Evolutionary conservation across 2,113 vertebrate species (phyloP).

Genomic region (Oostethus manadensis): DNA sequence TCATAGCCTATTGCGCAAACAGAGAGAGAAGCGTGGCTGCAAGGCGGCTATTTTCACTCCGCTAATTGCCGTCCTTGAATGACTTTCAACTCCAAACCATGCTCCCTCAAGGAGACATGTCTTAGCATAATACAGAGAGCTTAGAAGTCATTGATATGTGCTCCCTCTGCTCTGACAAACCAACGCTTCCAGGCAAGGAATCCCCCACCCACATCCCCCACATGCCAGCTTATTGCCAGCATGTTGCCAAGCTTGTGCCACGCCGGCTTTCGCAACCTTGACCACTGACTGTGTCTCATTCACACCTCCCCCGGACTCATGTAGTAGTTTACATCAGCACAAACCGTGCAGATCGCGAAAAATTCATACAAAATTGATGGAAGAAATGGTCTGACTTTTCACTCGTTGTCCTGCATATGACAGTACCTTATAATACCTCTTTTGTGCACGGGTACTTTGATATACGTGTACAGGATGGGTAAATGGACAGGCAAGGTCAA

Average conservation of each 20-base stretch:
- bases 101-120: conserved; percentile 62
- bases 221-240: conserved; percentile 28
- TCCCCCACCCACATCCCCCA: conserved; percentile 5
- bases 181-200: conserved; percentile 33
- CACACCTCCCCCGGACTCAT: conserved; percentile 36
- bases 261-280: conserved; percentile 48
- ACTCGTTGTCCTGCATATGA: conserved; percentile 13
- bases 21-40: conserved; percentile 17
- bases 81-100: conserved; percentile 59
- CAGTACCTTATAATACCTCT: conserved; percentile 12
- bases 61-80: conserved; percentile 55
- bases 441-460: conserved; percentile 12
- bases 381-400: conserved; percentile 9
- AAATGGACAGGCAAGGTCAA: conserved; percentile 51
- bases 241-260: conserved; percentile 41
- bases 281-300: conserved; percentile 43
- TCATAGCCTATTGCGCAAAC: conserved; percentile 10
- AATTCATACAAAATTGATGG: conserved; percentile 8
- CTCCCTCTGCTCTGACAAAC: conserved; percentile 37
- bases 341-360: conserved; percentile 1
- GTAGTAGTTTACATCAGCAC: conserved; percentile 8
- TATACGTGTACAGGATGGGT: conserved; percentile 31
- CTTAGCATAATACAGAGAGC: conserved; percentile 59
- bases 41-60: conserved; percentile 11
- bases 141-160: conserved; percentile 56